phyloP scores from a whole-genome alignment of 2,797 vertebrate species.

The Protonibea diacanthus region DNA sequence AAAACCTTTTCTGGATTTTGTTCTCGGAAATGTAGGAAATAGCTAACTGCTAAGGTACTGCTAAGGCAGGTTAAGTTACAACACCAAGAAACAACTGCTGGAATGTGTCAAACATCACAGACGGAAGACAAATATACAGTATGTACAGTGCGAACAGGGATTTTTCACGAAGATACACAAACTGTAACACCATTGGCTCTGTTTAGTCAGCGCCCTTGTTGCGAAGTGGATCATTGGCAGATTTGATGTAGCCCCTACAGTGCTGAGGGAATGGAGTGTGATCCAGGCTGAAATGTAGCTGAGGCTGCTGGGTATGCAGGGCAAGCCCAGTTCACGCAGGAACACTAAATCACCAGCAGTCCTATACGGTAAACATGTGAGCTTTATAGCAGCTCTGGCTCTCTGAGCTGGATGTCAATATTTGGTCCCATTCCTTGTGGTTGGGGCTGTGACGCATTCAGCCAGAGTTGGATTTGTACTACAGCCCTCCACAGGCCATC shows the following conservation, averaged over 20 bases:
- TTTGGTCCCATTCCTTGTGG: conserved; percentile 71
- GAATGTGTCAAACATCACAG: background rate
- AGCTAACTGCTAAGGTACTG: background rate
- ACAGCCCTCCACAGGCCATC: conserved; percentile 35
- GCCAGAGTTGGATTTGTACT: conserved; percentile 51
- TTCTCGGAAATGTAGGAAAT: conserved; percentile 1
- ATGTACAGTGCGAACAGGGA: background rate
- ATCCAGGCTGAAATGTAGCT: conserved; percentile 15
- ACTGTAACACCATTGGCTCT: conserved; percentile 2
- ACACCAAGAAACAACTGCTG: background rate
- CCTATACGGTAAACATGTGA: conserved; percentile 53
- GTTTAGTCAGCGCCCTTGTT: conserved; percentile 13
- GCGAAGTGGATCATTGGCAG: conserved; percentile 27
- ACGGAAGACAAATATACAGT: background rate
- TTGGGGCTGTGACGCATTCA: conserved; percentile 64
- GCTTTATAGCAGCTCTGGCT: conserved; percentile 57
- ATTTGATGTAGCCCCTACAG: conserved; percentile 16
- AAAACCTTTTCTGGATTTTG: background rate
- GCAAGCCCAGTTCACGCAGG: conserved; percentile 18
- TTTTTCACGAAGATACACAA: background rate
- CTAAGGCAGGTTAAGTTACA: background rate
- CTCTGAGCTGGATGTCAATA: conserved; percentile 68
- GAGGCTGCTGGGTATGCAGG: conserved; percentile 14
- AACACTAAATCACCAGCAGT: conserved; percentile 45
- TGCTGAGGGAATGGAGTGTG: conserved; percentile 14